phyloP scores from a whole-genome alignment of 2,797 vertebrate genomes.

The Cynopterus sphinx region DNA sequence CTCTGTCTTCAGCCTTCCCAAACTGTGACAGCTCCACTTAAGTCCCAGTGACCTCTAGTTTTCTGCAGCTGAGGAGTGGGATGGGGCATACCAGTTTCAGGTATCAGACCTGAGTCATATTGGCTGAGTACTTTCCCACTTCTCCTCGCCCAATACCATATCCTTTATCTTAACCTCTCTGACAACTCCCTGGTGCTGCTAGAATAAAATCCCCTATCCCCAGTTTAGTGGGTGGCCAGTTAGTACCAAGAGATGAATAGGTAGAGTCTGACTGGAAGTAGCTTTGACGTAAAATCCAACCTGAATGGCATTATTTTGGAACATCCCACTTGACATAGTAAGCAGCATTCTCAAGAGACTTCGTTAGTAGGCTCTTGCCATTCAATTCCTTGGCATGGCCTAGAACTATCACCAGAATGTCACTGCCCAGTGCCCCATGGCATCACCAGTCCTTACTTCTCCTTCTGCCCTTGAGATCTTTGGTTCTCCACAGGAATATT shows the following conservation, averaged over 20 bases:
- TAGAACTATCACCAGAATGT: slow-evolving; percentile 87
- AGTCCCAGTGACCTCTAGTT: slow-evolving; percentile 88
- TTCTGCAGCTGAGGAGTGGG: slow-evolving; percentile 81
- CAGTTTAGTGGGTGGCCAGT: slow-evolving; percentile 67
- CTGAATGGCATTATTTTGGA: slow-evolving; percentile 61
- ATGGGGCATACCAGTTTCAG: slow-evolving; percentile 82
- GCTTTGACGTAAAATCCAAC: slow-evolving; percentile 62
- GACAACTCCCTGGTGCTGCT: slow-evolving; percentile 85
- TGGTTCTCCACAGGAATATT: slow-evolving; percentile 71
- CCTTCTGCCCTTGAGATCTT: background rate
- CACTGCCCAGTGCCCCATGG: background rate
- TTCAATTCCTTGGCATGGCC: slow-evolving; percentile 86
- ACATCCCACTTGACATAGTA: slow-evolving; percentile 87
- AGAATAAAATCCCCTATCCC: slow-evolving; percentile 66
- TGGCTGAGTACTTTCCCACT: slow-evolving; percentile 86
- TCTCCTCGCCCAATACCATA: slow-evolving; percentile 81
- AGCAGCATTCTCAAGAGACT: slow-evolving; percentile 83
- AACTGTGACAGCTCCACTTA: slow-evolving; percentile 87
- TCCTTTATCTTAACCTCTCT: slow-evolving; percentile 88
- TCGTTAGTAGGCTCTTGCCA: slow-evolving; percentile 81
- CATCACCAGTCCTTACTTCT: fast-evolving
- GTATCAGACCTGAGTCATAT: slow-evolving; percentile 88
- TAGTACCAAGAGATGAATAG: slow-evolving; percentile 80
- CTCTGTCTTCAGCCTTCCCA: slow-evolving; percentile 88
- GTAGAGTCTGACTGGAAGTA: slow-evolving; percentile 23